Base-by-base conservation (phyloP, 2,888 invertebrate genomes). In the Anaspis maculata region DNA sequence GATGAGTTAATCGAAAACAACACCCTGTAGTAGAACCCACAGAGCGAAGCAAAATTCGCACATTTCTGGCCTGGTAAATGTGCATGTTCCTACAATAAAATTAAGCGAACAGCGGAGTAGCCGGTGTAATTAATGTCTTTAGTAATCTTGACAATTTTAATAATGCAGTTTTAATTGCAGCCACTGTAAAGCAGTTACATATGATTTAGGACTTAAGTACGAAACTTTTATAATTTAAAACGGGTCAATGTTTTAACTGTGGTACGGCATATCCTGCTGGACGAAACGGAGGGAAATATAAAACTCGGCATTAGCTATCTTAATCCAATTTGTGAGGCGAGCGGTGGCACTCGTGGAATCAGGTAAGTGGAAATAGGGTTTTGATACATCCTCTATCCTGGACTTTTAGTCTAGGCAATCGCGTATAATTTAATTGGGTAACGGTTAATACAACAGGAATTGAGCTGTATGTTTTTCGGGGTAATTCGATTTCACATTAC, bases 121-220 rank as follows among this genome's bases (percentile, higher is more conserved):
- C 43, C 30, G 37, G 24, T 32, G 29, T 38, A 42, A 47, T 47
- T 37, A 44, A 44, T 43, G 45, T 41, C 41, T 44, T 39, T 41
- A 35, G 44, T 48, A 47, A 46, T 50, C 47, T 44, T 47, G 40
- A 41, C 37, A 35, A 37, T 46, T 48, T 42, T 50, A 49, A 44
- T 51, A 51, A 51, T 49, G 45, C 42, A 45, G 36, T 47, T 49
- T 46, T 47, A 48, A 51, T 51, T 49, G 46, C 46, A 33, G 22
- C 44, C 45, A 43, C 33, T 40, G 41, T 39, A 41, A 29, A 39
- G 42, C 38, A 45, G 44, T 48, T 50, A 42, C 38, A 39, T 35
- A 42, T 45, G 49, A 51, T 49, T 51, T 43, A 51, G 28, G 30
- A 32, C 30, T 35, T n/a, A 24, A 34, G 29, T 37, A 28, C 23